phyloP scores from a whole-genome alignment of 2,113 vertebrate genomes.

The Xiphophorus hellerii region DNA sequence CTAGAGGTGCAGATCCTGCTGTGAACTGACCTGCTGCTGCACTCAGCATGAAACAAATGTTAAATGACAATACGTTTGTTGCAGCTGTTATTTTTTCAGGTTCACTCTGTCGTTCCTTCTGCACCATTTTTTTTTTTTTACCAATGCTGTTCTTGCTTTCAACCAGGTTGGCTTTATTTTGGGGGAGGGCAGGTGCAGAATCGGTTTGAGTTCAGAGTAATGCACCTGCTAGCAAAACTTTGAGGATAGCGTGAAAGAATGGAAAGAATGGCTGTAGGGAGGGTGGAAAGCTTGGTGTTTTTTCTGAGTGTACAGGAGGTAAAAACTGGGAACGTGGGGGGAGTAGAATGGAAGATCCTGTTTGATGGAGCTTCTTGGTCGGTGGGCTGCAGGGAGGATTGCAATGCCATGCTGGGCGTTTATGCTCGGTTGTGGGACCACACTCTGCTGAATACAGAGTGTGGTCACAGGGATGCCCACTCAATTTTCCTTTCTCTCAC shows the following conservation, averaged over 20 bases:
- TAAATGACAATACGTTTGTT: conserved; percentile 62
- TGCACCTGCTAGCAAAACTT: conserved; percentile 73
- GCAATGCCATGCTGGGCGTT: conserved; percentile 71
- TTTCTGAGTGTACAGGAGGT: conserved; percentile 23
- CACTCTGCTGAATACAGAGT: conserved; percentile 54
- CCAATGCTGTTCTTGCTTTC: conserved; percentile 45
- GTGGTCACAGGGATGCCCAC: conserved; percentile 59
- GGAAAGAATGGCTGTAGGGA: conserved; percentile 35
- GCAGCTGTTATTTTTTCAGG: conserved; percentile 83
- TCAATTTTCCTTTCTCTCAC: conserved; percentile 61
- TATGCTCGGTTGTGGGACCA: conserved; percentile 58
- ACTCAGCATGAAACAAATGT: conserved; percentile 73
- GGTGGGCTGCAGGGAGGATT: conserved; percentile 48
- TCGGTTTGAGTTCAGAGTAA: conserved; percentile 34
- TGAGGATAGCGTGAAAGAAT: conserved; percentile 43
- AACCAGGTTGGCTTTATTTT: conserved; percentile 32
- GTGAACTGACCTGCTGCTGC: conserved; percentile 61
- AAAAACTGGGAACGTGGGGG: conserved; percentile 40
- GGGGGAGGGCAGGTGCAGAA: conserved; percentile 1
- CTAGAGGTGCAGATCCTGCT: conserved; percentile 29
- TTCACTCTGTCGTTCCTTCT: conserved; percentile 59
- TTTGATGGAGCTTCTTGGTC: conserved; percentile 54
- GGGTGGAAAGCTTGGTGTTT: conserved; percentile 33
- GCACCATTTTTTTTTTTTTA: conserved; percentile 47
- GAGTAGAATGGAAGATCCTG: conserved; percentile 63